phyloP scores from a whole-genome alignment of 2,113 vertebrate species.

The Mola mola region DNA sequence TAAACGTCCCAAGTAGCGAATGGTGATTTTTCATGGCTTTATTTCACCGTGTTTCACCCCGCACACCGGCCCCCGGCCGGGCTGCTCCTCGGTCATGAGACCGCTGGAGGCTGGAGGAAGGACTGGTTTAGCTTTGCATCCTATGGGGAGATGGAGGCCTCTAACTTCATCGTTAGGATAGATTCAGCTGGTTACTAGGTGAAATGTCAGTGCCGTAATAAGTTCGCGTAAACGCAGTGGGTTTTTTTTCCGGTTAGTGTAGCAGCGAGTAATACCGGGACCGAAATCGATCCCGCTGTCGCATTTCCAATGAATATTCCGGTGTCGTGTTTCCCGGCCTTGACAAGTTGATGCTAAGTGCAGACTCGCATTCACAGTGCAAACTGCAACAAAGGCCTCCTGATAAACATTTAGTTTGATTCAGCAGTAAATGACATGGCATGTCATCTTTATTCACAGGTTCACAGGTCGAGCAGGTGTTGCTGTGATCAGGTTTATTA shows the following conservation, averaged over 20 bases:
- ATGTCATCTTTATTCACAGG: too few relatives aligned
- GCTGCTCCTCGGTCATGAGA: constrained; percentile 76
- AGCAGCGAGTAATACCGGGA: not conserved
- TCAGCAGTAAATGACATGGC: too few relatives aligned
- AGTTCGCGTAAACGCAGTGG: fast-evolving
- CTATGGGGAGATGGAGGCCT: constrained; percentile 44
- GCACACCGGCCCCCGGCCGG: constrained; percentile 18
- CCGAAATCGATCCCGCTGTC: constrained; percentile 29
- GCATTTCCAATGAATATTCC: constrained; percentile 57
- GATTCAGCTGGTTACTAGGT: not conserved
- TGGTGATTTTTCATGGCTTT: not conserved
- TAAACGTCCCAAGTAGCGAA: fast-evolving
- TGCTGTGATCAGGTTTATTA: too few relatives aligned
- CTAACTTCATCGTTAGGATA: not conserved
- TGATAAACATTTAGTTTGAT: too few relatives aligned
- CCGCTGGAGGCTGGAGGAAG: constrained; percentile 63
- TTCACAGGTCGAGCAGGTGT: too few relatives aligned
- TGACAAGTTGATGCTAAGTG: not conserved
- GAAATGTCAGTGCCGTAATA: not conserved
- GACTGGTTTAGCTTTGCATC: constrained; percentile 39
- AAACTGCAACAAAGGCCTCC: too few relatives aligned
- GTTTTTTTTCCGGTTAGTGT: too few relatives aligned
- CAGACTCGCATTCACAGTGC: not conserved
- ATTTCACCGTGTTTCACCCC: not conserved
- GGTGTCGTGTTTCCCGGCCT: constrained; percentile 49